Conservation (phyloP, 2,888 invertebrate genomes). For the Cheilosia soror region DNA sequence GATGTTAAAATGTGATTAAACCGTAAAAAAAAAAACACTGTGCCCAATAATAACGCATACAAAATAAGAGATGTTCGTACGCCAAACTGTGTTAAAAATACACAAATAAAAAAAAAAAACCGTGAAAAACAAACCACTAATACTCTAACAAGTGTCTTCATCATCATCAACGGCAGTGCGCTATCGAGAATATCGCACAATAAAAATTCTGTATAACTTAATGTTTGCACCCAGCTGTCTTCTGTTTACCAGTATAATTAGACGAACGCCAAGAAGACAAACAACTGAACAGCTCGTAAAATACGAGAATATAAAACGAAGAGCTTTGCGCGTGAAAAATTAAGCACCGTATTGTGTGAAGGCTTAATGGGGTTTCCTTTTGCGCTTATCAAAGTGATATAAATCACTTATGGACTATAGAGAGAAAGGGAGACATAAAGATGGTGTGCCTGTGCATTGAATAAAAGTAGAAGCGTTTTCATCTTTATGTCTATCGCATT, state of each 20-base stretch:
- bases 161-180: neutral
- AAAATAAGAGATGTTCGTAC: constrained; percentile 23
- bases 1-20: constrained; percentile 9
- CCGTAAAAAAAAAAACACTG: constrained; percentile 5
- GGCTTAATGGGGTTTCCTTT: constrained; percentile 8
- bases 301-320: constrained; percentile 4
- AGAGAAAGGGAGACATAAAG: neutral
- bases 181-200: constrained; percentile 4
- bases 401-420: constrained; percentile 15
- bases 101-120: neutral
- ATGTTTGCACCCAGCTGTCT: constrained; percentile 53
- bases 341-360: constrained; percentile 17
- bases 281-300: constrained; percentile 1
- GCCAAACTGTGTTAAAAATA: constrained; percentile 44
- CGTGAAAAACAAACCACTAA: constrained; percentile 16
- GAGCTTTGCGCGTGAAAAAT: constrained; percentile 21
- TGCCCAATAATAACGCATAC: constrained; percentile 2
- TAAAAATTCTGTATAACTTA: constrained; percentile 16
- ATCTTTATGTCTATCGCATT: neutral
- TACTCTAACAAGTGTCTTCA: constrained; percentile 29
- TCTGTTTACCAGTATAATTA: constrained; percentile 56
- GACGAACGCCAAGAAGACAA: constrained; percentile 18
- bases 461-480: neutral
- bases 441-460: neutral
- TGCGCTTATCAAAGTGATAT: constrained; percentile 30